Conservation (phyloP, 2,113 vertebrate species). For the Takifugu bimaculatus region DNA sequence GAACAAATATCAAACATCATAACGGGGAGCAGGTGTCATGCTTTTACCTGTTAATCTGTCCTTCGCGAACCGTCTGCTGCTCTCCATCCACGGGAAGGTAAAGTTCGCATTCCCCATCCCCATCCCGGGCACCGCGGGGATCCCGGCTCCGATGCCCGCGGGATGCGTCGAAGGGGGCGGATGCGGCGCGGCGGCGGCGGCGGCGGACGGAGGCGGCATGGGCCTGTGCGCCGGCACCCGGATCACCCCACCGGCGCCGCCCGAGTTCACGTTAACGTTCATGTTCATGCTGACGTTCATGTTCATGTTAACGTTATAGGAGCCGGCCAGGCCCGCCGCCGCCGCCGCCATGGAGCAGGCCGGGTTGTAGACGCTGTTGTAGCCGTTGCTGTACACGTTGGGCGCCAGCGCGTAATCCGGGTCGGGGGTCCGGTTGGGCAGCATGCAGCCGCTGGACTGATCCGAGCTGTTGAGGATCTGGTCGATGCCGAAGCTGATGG, state of each 20-base stretch:
- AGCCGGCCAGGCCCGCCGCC: slow-evolving; percentile 71
- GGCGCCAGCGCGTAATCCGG: slow-evolving; percentile 77
- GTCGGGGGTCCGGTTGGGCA: slow-evolving; percentile 75
- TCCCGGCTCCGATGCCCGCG: slow-evolving; percentile 73
- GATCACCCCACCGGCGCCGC: slow-evolving; percentile 77
- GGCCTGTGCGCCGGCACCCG: slow-evolving; percentile 89
- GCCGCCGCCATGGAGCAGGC: slow-evolving; percentile 79
- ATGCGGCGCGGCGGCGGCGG: slow-evolving; percentile 75
- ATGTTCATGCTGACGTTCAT: slow-evolving; percentile 86
- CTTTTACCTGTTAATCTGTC: slow-evolving; percentile 90
- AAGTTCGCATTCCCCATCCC: slow-evolving; percentile 79
- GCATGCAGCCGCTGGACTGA: slow-evolving; percentile 77
- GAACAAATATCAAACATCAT: no score
- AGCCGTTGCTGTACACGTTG: slow-evolving; percentile 79
- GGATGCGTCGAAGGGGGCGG: slow-evolving; percentile 73
- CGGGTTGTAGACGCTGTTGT: slow-evolving; percentile 79
- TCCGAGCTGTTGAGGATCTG: slow-evolving; percentile 88
- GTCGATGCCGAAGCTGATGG: slow-evolving; percentile 91
- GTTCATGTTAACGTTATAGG: slow-evolving; percentile 85
- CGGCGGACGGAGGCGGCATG: slow-evolving; percentile 71
- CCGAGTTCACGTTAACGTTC: slow-evolving; percentile 79
- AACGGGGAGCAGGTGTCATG: neutral
- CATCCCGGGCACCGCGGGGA: slow-evolving; percentile 69
- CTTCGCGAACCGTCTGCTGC: slow-evolving; percentile 86
- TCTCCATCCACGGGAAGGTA: slow-evolving; percentile 95